Percentiles rank a stretch among this genome's conserved stretches.
Evolutionary conservation across 2,797 vertebrate genomes (phyloP).

Genomic region (Acomys russatus): DNA sequence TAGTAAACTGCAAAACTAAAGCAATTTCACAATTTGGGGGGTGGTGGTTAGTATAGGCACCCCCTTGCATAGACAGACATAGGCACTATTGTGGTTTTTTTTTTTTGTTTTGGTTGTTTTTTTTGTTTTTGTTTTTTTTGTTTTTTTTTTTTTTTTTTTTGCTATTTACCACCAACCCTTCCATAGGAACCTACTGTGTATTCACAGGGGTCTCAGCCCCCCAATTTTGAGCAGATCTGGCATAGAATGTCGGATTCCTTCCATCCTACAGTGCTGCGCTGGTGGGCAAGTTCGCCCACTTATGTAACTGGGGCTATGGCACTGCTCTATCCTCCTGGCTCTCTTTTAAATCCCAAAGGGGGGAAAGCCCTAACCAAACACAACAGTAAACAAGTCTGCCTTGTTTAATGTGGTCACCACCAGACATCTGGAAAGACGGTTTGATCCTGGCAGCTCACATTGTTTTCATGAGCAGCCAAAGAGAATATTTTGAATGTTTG

Average conservation of each 20-base stretch:
- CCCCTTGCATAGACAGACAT: neutral
- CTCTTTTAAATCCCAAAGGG: conserved; percentile 69
- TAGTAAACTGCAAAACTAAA: neutral
- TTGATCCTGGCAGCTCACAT: conserved; percentile 93
- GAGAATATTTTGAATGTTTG: conserved; percentile 84
- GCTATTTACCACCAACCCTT: neutral
- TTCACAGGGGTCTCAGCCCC: neutral
- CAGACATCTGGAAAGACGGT: conserved; percentile 95
- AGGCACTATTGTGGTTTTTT: neutral
- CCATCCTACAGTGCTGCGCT: neutral
- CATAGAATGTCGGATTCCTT: neutral
- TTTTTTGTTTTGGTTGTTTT: too few species aligned
- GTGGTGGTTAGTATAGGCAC: neutral
- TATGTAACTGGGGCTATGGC: conserved; percentile 26
- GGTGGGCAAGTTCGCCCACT: conserved; percentile 35
- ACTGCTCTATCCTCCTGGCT: conserved; percentile 51
- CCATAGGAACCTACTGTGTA: neutral
- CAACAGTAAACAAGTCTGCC: conserved; percentile 88
- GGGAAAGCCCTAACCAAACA: conserved; percentile 78
- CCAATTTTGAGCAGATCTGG: neutral
- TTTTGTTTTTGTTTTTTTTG: too few species aligned
- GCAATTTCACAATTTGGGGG: neutral
- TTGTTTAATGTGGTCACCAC: conserved; percentile 93
- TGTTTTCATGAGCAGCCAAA: conserved; percentile 89
- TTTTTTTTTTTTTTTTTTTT: too few species aligned